Percentiles rank a stretch among this genome's conserved stretches.
Conservation (phyloP, 2,113 vertebrate genomes). For the Odontophorus gujanensis region DNA sequence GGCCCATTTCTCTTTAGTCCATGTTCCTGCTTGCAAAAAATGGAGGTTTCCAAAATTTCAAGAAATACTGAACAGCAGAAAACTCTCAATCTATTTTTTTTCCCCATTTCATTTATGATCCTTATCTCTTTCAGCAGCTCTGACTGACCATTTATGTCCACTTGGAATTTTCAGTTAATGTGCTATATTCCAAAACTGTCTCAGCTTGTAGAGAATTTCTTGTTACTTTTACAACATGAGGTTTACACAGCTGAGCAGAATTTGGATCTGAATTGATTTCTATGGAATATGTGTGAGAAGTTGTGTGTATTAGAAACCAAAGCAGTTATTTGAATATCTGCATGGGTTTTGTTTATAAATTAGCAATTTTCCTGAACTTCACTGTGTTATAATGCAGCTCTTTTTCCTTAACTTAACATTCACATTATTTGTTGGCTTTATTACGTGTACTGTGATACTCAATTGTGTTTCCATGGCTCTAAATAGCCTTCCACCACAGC, state of each 20-base stretch:
- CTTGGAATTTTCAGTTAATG: not conserved
- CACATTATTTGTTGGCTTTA: slow-evolving; percentile 91
- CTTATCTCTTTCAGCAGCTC: not conserved
- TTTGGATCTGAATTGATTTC: not conserved
- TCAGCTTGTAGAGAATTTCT: not conserved
- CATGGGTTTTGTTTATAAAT: not conserved
- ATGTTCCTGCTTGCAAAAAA: not conserved
- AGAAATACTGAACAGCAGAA: not conserved
- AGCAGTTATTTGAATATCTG: not conserved
- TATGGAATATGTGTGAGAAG: not conserved
- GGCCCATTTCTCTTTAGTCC: not conserved
- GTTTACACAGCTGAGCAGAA: not conserved
- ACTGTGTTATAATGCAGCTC: not conserved
- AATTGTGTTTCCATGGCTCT: slow-evolving; percentile 92
- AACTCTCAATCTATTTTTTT: not conserved
- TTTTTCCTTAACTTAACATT: slow-evolving; percentile 81
- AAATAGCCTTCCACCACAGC: slow-evolving; percentile 35
- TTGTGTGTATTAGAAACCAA: not conserved
- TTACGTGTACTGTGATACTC: slow-evolving; percentile 91
- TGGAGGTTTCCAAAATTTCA: not conserved
- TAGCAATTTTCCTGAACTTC: not conserved
- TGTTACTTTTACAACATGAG: not conserved
- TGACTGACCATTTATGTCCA: not conserved
- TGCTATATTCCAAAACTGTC: not conserved
- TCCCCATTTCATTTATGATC: not conserved